Base-by-base conservation (phyloP, 1,140 invertebrate species). In the Scaptomyza pallida region DNA sequence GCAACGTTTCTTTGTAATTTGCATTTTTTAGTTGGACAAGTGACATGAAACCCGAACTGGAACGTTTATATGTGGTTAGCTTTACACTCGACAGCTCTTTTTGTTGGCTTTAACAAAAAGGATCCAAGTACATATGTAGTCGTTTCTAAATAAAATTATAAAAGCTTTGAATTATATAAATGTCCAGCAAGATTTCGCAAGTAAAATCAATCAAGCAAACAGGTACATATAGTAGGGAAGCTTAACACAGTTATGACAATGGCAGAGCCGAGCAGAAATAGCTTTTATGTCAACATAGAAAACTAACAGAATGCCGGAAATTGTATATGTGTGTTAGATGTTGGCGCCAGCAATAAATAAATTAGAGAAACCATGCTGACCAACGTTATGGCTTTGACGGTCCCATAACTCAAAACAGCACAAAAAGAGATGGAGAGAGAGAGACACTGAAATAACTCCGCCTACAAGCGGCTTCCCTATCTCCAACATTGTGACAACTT, bases 1-100 rank as follows among this genome's bases (percentile, higher is more conserved):
- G 17, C 45, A 40, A 30, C n/a, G 45, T 35, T 40, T 54, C 44
- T 48, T 57, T 17, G 15, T 71, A 75, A 79, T 78, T 78, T 78
- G 64, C 76, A 78, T 78, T 56, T 57, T 45, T n/a, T 64, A 57
- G 52, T 12, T 13, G 21, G 21, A 21, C 43, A 40, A 56, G 47
- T 51, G 59, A 43, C 47, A 51, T 30, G 47, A 43, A 61, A 50
- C 19, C 47, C 35, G 10, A 61, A 17, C 15, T 41, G 12, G 50
- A 50, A 21, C 9, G 3, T 19, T 5, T 5, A n/a, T n/a, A n/a
- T n/a, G n/a, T n/a, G n/a, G n/a, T n/a, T n/a, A n/a, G n/a, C n/a
- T n/a, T n/a, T n/a, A n/a, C n/a, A n/a, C n/a, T n/a, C n/a, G n/a
- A n/a, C n/a, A n/a, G n/a, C n/a, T n/a, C n/a, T n/a, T n/a, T n/a